These are phyloP conservation scores for Pogonomyrmex barbatus DNA, from an alignment of 1,140 invertebrate genomes.

Conservation along the genomic window DNA sequence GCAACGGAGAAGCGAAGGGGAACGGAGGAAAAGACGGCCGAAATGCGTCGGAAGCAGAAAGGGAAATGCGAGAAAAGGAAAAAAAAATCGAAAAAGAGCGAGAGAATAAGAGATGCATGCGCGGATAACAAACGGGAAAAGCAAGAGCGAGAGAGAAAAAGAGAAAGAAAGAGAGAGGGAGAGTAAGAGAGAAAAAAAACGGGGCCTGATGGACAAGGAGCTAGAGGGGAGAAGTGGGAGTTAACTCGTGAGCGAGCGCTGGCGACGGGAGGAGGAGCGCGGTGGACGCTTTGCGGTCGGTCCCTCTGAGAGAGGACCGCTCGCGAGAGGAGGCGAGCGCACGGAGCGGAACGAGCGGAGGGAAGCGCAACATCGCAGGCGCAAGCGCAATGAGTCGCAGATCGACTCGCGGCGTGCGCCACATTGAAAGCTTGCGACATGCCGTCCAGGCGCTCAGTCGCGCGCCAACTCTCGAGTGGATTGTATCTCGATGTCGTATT, in stretches of 20 bases:
- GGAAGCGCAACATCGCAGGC: slow-evolving; percentile 59
- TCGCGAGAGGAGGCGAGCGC: slow-evolving; percentile 26
- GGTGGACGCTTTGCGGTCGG: slow-evolving; percentile 46
- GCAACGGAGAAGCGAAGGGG: not conserved
- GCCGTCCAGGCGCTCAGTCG: slow-evolving; percentile 82
- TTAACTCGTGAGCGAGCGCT: slow-evolving; percentile 16
- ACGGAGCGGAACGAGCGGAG: slow-evolving; percentile 46
- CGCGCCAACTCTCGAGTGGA: slow-evolving; percentile 82
- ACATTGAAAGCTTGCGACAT: slow-evolving; percentile 86
- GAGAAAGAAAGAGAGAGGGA: slow-evolving; percentile 11
- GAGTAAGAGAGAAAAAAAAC: not conserved
- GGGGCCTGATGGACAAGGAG: slow-evolving; percentile 25
- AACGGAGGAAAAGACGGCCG: slow-evolving; percentile 7
- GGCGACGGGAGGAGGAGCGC: slow-evolving; percentile 12
- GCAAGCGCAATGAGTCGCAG: slow-evolving; percentile 70
- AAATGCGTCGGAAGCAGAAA: slow-evolving; percentile 26
- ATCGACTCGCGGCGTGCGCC: slow-evolving; percentile 73
- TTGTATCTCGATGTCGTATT: slow-evolving; percentile 62
- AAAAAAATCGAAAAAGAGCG: slow-evolving; percentile 1
- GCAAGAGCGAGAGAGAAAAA: not conserved
- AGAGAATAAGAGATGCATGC: slow-evolving; percentile 2
- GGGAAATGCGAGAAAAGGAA: slow-evolving; percentile 1
- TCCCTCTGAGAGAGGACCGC: slow-evolving; percentile 59
- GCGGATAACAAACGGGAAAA: not conserved
- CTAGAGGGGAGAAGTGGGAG: not conserved